Conservation (phyloP, 2,797 vertebrate species). For the Peromyscus aztecus region DNA sequence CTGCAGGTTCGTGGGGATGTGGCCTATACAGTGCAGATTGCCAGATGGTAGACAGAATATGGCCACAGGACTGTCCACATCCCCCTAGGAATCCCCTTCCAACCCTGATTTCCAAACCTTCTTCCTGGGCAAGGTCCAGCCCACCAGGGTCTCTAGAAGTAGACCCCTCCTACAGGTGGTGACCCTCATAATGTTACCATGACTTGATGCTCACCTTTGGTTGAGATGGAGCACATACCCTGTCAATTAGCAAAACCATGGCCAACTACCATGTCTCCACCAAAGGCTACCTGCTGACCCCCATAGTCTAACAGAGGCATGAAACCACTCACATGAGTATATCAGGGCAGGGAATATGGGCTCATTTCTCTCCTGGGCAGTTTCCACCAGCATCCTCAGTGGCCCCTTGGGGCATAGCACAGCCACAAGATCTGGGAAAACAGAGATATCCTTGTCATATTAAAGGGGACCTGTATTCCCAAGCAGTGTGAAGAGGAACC, state of each 20-base stretch:
- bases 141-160: neutral
- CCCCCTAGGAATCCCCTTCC: neutral
- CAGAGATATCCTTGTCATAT: slow-evolving; percentile 52
- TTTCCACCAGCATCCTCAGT: slow-evolving; percentile 96
- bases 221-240: neutral
- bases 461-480: neutral
- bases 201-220: neutral
- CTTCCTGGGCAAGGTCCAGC: neutral
- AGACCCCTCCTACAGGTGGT: neutral
- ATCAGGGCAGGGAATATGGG: slow-evolving; percentile 98
- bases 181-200: neutral
- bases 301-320: accelerated
- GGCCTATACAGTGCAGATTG: accelerated
- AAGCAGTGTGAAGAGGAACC: neutral
- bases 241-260: neutral
- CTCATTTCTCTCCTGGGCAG: slow-evolving; percentile 97
- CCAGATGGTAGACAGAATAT: neutral
- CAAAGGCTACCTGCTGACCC: neutral
- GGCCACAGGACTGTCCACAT: accelerated
- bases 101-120: neutral
- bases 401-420: slow-evolving; percentile 96
- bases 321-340: slow-evolving; percentile 94
- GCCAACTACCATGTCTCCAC: neutral
- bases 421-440: slow-evolving; percentile 93
- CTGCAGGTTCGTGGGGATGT: accelerated